Conservation (phyloP, 2,113 vertebrate genomes). For the Bungarus multicinctus region DNA sequence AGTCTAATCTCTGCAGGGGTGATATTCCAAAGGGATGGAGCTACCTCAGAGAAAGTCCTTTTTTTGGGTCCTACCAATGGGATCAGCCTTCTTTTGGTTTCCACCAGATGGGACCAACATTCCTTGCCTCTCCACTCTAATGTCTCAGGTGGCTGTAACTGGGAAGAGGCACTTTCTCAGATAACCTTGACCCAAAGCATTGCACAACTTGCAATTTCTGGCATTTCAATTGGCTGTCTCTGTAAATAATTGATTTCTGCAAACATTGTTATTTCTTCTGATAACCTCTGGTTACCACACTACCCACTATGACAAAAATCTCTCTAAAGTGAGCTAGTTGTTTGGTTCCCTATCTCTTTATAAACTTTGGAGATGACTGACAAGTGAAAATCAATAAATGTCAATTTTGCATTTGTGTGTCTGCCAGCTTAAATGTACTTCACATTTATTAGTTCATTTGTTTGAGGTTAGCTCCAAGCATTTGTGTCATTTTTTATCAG, state of each 20-base stretch:
- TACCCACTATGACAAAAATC: background rate
- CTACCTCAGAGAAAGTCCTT: background rate
- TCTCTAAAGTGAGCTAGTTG: conserved; percentile 20
- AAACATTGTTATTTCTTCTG: background rate
- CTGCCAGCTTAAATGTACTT: conserved; percentile 54
- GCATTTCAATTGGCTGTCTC: conserved; percentile 5
- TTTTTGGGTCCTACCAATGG: background rate
- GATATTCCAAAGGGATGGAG: background rate
- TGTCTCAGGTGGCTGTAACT: background rate
- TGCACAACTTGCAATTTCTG: background rate
- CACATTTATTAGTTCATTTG: conserved; percentile 50
- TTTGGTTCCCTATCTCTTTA: conserved; percentile 11
- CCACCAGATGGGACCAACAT: background rate
- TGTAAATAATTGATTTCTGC: background rate
- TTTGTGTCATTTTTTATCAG: conserved; percentile 62
- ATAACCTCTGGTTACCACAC: conserved; percentile 12
- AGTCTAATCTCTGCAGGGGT: background rate
- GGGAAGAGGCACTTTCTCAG: background rate
- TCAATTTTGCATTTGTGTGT: conserved; percentile 40
- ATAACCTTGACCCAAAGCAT: background rate
- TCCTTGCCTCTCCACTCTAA: background rate
- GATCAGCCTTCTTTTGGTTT: background rate
- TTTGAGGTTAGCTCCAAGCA: conserved; percentile 25
- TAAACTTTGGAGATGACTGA: conserved; percentile 29
- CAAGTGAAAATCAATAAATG: conserved; percentile 58